Evolutionary conservation across 2,797 vertebrate genomes (phyloP), one percentile per base, ranked within the genome.

Genomic region (Coranthus polyacanthus): DNA sequence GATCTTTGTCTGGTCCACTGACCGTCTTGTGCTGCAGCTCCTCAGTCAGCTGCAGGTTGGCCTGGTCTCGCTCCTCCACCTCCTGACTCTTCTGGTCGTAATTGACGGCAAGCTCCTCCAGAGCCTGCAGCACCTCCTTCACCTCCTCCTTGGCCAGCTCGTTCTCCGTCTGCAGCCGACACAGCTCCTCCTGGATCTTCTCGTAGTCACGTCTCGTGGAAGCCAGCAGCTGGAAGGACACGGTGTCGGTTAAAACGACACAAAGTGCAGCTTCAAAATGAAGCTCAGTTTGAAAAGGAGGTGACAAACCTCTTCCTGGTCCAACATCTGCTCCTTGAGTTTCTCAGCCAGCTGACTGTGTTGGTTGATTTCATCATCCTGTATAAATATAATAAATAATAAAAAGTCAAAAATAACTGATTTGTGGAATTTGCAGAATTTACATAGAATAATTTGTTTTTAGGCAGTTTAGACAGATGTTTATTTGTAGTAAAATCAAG

Each of bases 11-110:
- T 12, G 1, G 8, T 13, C 16, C 0, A 2, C 88, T 58, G 70
- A 96, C 93, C 78, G 93, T 95, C 91, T 97, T 98, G 86, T 96
- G 94, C 3, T 93, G 89, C 84, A 98, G 94, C 75, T 97, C 95
- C 6, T 96, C 95, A 0, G 85, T 78, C 81, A 98, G 93, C 85
- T 95, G 94, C 50, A 93, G 90, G 12, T 97, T 97, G 85, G 91
- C 83, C 45, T 87, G 89, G 5, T 94, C 92, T 89, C 93, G 53
- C 76, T 98, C 96, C 91, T 99, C 97, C 83, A 98, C 97, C 93
- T 99, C 97, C 91, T 98, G 97, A 79, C 97, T 98, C 86, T 99
- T 99, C 88, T 99, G 97, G 84, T 99, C 97, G 8, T 99, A 98
- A 89, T 99, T 99, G 83, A 98, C 97, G 10, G 97, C 97, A 78